Conservation (phyloP, 2,888 invertebrate species). For the Ophioninae sp. region DNA sequence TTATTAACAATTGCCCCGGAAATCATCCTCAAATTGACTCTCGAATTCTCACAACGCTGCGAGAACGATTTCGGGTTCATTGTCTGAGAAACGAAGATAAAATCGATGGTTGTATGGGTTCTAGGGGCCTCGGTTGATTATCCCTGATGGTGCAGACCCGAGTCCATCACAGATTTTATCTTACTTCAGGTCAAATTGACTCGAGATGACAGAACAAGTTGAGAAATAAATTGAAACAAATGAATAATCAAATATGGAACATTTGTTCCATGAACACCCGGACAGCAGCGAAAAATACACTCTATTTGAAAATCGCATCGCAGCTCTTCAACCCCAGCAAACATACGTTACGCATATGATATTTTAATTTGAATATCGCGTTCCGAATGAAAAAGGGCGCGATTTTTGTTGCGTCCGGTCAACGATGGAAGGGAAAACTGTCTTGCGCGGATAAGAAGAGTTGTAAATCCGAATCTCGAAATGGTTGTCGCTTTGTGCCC, state of each 20-base stretch:
- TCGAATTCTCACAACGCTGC: too few species aligned
- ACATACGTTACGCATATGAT: constrained; percentile 29
- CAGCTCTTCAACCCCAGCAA: constrained; percentile 5
- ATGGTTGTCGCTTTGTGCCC: constrained; percentile 92
- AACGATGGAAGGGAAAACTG: constrained; percentile 89
- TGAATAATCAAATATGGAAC: neutral
- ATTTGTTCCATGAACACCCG: constrained; percentile 36
- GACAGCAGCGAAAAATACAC: constrained; percentile 38
- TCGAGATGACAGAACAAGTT: too few species aligned
- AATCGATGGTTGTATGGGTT: too few species aligned
- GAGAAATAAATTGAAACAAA: too few species aligned
- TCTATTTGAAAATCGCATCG: constrained; percentile 52
- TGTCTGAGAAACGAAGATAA: too few species aligned
- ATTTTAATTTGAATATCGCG: constrained; percentile 54
- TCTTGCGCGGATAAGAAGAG: constrained; percentile 83
- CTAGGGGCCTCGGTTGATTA: too few species aligned
- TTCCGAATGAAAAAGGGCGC: constrained; percentile 42
- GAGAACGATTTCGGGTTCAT: too few species aligned
- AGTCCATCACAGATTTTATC: too few species aligned
- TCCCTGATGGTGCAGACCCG: too few species aligned
- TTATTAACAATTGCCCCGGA: too few species aligned
- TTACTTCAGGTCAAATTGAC: too few species aligned
- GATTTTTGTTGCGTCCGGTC: constrained; percentile 45
- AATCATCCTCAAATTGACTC: too few species aligned
- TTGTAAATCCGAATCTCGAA: constrained; percentile 83